Evolutionary conservation across 2,797 vertebrate species (phyloP), one percentile per base, ranked within the genome.

Genomic region (Pelodytes ibericus): DNA sequence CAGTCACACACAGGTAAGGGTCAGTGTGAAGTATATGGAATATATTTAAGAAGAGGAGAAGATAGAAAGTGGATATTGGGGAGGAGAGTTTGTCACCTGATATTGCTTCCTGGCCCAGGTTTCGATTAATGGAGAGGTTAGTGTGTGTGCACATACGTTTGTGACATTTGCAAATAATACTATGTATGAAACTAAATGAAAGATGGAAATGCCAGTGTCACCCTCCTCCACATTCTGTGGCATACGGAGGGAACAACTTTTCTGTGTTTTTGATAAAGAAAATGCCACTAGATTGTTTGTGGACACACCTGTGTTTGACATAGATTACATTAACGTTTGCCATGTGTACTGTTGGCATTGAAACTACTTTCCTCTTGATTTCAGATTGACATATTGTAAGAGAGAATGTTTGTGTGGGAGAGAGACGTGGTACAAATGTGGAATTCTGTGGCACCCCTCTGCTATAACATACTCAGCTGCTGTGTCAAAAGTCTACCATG

Each of bases 1-100:
- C 57, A 53, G 30, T 67, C 63, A 47, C 71, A 72, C 18, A 78
- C 51, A 79, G 76, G 70, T 79, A 79, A 79, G 76, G 10, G 8
- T 18, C 4, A 36, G 29, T 49, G 2, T 6, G n/a, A 22, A 53
- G 11, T n/a, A 16, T 5, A 10, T 44, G 41, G 18, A 10, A 44
- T 44, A 16, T 10, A 16, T 10, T 3, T 16, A 20, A 24, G 29
- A 18, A n/a, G 20, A 41, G 25, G 47, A 41, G 44, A 56, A 30
- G 20, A 25, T 7, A 22, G 31, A 4, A 3, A 25, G 22, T 3
- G 9, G 16, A 33, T 20, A 27, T 53, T 49, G 9, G 30, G 0
- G 10, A 36, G 7, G 16, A n/a, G 7, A 39, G 15, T 16, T 22
- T 59, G 20, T 13, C 70, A 39, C 33, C 29, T 29, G 57, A 29